Base-by-base conservation (phyloP, 1,140 invertebrate genomes). In the Microplitis mediator region DNA sequence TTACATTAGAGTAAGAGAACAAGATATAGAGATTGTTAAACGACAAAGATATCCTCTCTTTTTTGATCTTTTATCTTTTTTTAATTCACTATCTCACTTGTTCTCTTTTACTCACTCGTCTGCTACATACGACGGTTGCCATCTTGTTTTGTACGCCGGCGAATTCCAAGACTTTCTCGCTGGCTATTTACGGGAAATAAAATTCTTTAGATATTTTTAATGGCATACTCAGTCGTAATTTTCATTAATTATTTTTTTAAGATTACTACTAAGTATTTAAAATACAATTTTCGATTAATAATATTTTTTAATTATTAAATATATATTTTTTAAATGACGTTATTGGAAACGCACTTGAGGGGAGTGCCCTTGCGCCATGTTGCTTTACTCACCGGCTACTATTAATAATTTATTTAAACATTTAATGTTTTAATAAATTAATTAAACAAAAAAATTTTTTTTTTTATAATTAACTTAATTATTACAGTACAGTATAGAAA, bases 301-400 rank as follows among this genome's bases (percentile, higher is more conserved):
- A 16, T 16, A 56, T 39, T 67, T 34, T 58, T 58, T 58, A 9
- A 16, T 45, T 32, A 31, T 23, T 2, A 23, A 23, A 23, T 34
- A 36, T 23, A 60, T 54, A 31, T 32, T 61, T 51, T 8, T 45
- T 32, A 54, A 45, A 66, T 72, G 71, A 72, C 64, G 64, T 72
- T 66, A 35, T 71, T 71, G 50, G 34, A 67, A 51, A 58, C 35
- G 66, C 35, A 66, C 63, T 52, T 67, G 54, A 72, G 71, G 63
- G 74, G 74, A 75, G 74, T 73, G 74, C 69, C 74, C 69, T 63
- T 56, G 72, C 80, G 84, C 84, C 84, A 85, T 85, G 73, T 84
- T 84, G 77, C 66, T 62, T 69, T 67, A 51, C 31, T 56, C 54
- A 54, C 74, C 74, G 74, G 74, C 71, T 73, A 73, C 54, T 36